A percentile compares a stretch with the other conserved stretches of the same genome.
Evolutionary conservation across 2,888 invertebrate genomes (phyloP).

Genomic region (Pseudolycoriella hygida): DNA sequence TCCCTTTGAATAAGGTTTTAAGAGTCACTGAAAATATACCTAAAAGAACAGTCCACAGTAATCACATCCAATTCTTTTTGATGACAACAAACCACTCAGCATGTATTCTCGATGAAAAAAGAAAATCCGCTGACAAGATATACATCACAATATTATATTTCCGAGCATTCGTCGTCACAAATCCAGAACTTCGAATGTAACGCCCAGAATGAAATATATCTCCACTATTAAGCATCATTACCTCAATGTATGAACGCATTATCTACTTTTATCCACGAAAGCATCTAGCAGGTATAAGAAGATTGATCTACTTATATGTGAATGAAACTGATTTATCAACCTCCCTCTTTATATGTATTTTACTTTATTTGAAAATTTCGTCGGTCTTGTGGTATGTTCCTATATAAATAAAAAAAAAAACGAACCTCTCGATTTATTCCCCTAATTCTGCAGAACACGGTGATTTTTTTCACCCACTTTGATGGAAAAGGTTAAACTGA

Average conservation of each 20-base stretch:
- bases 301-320: slow-evolving; percentile 4
- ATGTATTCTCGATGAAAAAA: no score
- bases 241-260: slow-evolving; percentile 3
- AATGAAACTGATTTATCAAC: slow-evolving; percentile 1
- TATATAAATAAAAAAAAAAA: neutral
- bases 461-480: neutral
- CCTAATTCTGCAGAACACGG: neutral
- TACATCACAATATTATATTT: no score
- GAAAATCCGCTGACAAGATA: no score
- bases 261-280: neutral
- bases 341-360: neutral
- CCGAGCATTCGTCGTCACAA: no score
- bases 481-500: neutral
- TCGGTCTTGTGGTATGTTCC: neutral
- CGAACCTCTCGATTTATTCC: neutral
- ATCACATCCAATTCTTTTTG: no score
- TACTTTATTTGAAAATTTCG: slow-evolving; percentile 2
- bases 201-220: slow-evolving; percentile 1
- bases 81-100: no score
- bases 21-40: no score
- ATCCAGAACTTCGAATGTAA: neutral
- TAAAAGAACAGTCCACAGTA: no score
- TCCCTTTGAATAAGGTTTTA: no score
- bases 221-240: slow-evolving; percentile 3
- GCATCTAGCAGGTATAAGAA: neutral